Evolutionary conservation across 2,888 invertebrate species (phyloP), one percentile per base, ranked within the genome.

Genomic region (Rotaria macrura): DNA sequence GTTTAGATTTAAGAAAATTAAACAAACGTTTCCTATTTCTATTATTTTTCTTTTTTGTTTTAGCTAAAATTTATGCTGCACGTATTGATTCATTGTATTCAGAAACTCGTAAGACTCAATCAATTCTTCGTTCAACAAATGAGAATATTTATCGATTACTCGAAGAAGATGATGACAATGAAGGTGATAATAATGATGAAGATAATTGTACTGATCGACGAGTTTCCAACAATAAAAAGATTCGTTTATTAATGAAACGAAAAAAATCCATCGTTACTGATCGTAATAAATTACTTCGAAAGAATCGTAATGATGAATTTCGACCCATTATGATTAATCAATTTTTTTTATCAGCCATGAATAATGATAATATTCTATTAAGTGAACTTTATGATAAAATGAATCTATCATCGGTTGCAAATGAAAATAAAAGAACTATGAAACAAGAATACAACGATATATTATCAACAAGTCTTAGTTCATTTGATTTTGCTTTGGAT

Each of bases 361-460:
- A 79, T 14, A 79, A 79, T 79, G 79, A 79, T 43, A 79, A 79
- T 79, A 79, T 79, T n/a, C 7, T 79, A 25, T 43, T 79, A 43
- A 79, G 79, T 79, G 79, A 79, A 79, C n/a, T 79, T 25, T 79
- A 79, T 79, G 79, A 79, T n/a, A 79, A 43, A 79, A n/a, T 79
- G 12, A n/a, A 43, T 79, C 10, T n/a, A 40, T 79, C 79, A 34
- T 2, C 34, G 1, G 34, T 14, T 5, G 7, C 20, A 34, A 65
- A 10, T 14, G 4, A 17, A 52, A 52, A 52, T 17, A 52, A 52
- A 52, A 29, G 20, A 34, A 34, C 34, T 6, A 5, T 6, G 17
- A 29, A 65, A 65, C 7, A 12, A 14, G 57, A 65, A 25, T 7
- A 17, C n/a, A 65, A 65, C 34, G 65, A 65, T 34, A 34, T 65